Evolutionary conservation across 2,888 invertebrate genomes (phyloP).

Genomic region (Eristalis intricaria): DNA sequence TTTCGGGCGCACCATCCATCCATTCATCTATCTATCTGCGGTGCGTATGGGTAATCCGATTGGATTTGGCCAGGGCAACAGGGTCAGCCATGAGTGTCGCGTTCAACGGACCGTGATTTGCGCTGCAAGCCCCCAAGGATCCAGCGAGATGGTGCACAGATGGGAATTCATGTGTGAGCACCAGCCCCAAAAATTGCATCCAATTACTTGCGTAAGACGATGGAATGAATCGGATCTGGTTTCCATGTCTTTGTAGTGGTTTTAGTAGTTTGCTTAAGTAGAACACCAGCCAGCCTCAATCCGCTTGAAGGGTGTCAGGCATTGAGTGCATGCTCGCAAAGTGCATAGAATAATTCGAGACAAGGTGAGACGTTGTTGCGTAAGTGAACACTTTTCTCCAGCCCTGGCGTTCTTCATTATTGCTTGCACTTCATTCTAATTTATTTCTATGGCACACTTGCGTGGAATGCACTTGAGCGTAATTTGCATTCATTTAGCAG

Average conservation of each 20-base stretch:
- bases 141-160: not conserved
- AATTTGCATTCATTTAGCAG: conserved; percentile 40
- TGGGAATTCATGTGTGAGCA: not conserved
- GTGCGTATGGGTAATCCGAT: conserved; percentile 56
- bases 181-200: conserved; percentile 8
- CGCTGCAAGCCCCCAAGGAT: not conserved
- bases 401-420: not conserved
- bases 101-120: conserved; percentile 28
- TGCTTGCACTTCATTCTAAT: not conserved
- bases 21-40: not conserved
- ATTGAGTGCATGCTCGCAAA: not conserved
- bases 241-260: not conserved
- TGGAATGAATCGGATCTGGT: not conserved
- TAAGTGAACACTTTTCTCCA: not conserved
- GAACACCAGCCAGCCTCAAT: not conserved
- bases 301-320: not conserved
- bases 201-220: conserved; percentile 21
- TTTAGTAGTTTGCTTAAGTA: not conserved
- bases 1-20: conserved; percentile 7
- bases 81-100: conserved; percentile 13
- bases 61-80: conserved; percentile 56
- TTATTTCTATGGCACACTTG: not conserved
- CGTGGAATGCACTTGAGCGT: not conserved
- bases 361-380: conserved; percentile 24
- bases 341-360: conserved; percentile 11